phyloP scores from a whole-genome alignment of 2,888 invertebrate genomes.

The Netelia virgata region DNA sequence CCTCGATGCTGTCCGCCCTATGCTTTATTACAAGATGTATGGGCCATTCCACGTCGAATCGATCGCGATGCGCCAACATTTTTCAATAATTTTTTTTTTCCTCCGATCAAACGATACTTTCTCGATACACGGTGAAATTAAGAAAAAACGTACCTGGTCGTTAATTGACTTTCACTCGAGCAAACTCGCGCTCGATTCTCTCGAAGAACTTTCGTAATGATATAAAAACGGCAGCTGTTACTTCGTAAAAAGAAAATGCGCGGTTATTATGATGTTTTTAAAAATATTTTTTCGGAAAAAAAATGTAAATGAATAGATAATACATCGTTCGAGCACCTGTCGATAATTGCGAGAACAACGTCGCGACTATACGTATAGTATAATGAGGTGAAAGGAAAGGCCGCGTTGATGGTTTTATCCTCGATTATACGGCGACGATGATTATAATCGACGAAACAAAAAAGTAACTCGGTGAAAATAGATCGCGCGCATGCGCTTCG shows the following conservation, averaged over 20 bases:
- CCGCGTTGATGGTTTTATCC: neutral
- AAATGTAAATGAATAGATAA: conserved; percentile 15
- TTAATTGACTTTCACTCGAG: neutral
- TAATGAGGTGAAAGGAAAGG: conserved; percentile 43
- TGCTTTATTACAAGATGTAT: conserved; percentile 6
- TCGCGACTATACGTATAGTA: neutral
- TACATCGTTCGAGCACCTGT: conserved; percentile 31
- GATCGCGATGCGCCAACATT: neutral
- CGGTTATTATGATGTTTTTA: neutral
- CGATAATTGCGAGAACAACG: conserved; percentile 8
- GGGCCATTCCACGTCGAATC: conserved; percentile 24
- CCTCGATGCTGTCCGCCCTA: neutral
- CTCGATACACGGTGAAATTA: neutral
- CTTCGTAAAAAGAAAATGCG: neutral
- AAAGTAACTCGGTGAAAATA: conserved; percentile 29
- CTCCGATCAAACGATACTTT: neutral
- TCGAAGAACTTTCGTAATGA: neutral
- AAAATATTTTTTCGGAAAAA: neutral
- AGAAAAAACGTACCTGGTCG: neutral
- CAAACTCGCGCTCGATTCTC: neutral
- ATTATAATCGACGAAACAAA: conserved; percentile 31
- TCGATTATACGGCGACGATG: conserved; percentile 17
- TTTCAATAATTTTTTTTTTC: neutral
- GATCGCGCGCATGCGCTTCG: neutral
- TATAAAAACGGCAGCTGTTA: neutral